Percentiles rank a stretch among this genome's conserved stretches.
phyloP scores from a whole-genome alignment of 1,140 invertebrate genomes.

The Telenomus remus region DNA sequence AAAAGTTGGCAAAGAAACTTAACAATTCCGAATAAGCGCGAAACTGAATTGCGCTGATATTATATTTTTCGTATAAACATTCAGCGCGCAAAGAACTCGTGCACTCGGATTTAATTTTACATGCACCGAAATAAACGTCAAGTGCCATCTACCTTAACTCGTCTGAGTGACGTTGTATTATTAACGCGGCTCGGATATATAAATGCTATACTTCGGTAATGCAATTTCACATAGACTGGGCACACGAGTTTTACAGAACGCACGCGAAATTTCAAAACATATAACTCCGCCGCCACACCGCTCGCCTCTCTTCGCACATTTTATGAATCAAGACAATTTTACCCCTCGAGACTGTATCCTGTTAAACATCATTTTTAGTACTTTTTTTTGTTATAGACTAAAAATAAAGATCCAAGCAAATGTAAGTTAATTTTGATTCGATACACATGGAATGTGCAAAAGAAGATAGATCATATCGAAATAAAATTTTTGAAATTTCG shows the following conservation, averaged over 20 bases:
- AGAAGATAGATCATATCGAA: no score
- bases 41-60: conserved; percentile 7
- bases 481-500: no score
- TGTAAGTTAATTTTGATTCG: no score
- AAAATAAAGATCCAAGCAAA: no score
- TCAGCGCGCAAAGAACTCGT: conserved; percentile 29
- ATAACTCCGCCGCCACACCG: not conserved
- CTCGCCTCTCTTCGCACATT: no score
- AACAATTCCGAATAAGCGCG: no score
- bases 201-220: conserved; percentile 45
- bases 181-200: conserved; percentile 45
- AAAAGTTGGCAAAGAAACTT: no score
- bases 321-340: no score
- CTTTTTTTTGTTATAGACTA: no score
- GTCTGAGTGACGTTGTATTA: conserved; percentile 55
- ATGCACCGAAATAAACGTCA: conserved; percentile 53
- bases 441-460: no score
- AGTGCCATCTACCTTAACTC: conserved; percentile 53
- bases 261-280: conserved; percentile 7
- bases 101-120: conserved; percentile 47
- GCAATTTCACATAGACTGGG: conserved; percentile 23
- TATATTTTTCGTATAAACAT: conserved; percentile 37
- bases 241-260: conserved; percentile 21
- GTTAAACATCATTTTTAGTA: no score
- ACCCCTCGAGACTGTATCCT: no score